Evolutionary conservation across 1,140 invertebrate genomes (phyloP).

Genomic region (Atopsyche davidsoni): DNA sequence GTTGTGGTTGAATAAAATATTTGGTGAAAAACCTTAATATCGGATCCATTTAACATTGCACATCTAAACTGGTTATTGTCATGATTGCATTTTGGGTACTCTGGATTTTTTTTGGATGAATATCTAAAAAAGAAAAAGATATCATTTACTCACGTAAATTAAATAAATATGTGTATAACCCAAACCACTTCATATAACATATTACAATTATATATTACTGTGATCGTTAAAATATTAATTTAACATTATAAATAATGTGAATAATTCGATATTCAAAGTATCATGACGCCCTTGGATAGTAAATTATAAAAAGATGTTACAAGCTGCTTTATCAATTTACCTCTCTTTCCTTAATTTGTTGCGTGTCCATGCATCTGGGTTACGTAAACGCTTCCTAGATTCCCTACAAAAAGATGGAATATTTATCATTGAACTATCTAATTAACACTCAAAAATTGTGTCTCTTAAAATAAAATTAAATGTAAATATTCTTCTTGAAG

Average conservation of each 20-base stretch:
- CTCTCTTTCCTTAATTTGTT: neutral
- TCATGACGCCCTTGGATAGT: neutral
- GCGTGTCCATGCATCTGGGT: neutral
- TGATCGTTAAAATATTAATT: no score
- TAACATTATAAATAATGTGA: no score
- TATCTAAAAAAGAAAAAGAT: no score
- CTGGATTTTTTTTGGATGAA: neutral
- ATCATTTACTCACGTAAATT: no score
- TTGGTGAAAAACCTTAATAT: neutral
- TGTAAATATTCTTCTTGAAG: neutral
- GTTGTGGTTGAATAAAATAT: neutral
- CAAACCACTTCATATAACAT: no score
- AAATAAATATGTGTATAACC: no score
- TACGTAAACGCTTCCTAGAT: slow-evolving; percentile 1
- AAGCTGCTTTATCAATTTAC: neutral
- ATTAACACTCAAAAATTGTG: no score
- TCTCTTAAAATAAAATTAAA: neutral
- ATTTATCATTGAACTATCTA: neutral
- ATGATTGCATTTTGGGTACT: neutral
- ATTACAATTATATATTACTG: no score
- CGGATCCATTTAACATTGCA: neutral
- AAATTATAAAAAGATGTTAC: neutral
- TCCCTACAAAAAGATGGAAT: neutral
- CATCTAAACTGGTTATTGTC: neutral
- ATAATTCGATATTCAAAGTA: neutral